Base-by-base conservation (phyloP, 2,888 invertebrate genomes). In the Lasioglossum marginatum region DNA sequence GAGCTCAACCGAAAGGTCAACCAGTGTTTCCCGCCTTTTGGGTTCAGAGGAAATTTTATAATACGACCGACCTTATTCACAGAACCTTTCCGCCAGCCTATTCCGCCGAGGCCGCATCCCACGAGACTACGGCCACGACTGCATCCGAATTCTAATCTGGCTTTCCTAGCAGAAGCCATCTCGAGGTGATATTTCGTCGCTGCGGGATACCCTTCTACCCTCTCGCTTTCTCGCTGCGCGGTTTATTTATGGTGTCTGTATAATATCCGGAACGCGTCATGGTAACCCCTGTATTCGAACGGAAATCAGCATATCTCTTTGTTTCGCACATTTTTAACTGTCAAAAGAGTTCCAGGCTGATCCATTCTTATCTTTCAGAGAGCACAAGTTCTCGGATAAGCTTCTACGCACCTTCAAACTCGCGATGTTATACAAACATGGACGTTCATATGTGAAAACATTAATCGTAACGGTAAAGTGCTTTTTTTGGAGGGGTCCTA, bases 81-180 rank as follows among this genome's bases (percentile, higher is more conserved):
- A 48, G 71, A 83, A 85, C 79, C 85, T 83, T 90, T 83, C 79
- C 84, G 43, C 63, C 79, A 48, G 75, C 88, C 80, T 84, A 81
- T 60, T 60, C 77, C 85, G 37, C 6, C 37, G 81, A 48, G 83
- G 68, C 68, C 73, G 19, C 37, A 10, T 87, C 90, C 83, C 84
- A 23, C 76, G 91, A 76, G 91, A 86, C 40, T 63, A 72, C 75
- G 82, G 77, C 82, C 87, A 83, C 83, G 88, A 91, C 92, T 88
- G 87, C 90, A 87, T 85, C 84, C 87, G 91, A 91, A 91, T 92
- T 88, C 87, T 92, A 92, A 92, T 92, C 86, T 89, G 82, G 78
- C 75, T 74, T 77, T 77, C 48, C 76, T 45, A 71, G 57, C 77
- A 79, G 81, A 48, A 78, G 75, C 81, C 81, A 73, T 87, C 82